These are phyloP conservation scores for Leptinotarsa undecemlineata DNA, from an alignment of 1,140 invertebrate genomes.

Conservation along the genomic window DNA sequence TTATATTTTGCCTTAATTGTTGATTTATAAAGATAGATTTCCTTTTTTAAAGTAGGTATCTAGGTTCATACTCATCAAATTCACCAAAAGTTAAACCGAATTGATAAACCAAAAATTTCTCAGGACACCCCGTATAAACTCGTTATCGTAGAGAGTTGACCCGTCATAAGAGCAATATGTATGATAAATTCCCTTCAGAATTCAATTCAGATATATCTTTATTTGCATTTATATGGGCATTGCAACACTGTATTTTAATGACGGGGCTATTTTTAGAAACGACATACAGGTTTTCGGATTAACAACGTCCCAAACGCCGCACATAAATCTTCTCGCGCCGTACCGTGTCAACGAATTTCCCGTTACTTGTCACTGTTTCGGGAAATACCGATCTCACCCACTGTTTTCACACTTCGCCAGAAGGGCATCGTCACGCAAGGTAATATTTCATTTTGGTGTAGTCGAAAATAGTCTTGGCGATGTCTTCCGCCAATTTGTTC, in stretches of 20 bases:
- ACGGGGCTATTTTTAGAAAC: constrained; percentile 15
- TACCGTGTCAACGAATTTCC: constrained; percentile 8
- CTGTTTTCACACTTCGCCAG: background rate
- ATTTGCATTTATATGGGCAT: constrained; percentile 18
- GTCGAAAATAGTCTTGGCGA: background rate
- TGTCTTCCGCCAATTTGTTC: too few relatives aligned
- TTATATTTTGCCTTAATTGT: too few relatives aligned
- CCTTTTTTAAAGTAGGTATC: too few relatives aligned
- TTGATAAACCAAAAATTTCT: background rate
- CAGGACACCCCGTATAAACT: background rate
- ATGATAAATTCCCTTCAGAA: constrained; percentile 10
- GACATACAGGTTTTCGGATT: constrained; percentile 12
- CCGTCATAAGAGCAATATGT: background rate
- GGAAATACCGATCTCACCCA: background rate
- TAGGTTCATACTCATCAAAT: background rate
- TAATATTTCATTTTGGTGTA: background rate
- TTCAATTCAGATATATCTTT: constrained; percentile 15
- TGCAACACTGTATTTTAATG: constrained; percentile 18
- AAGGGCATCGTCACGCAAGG: background rate
- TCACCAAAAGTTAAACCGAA: background rate
- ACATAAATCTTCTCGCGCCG: constrained; percentile 14
- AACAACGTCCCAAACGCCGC: constrained; percentile 4
- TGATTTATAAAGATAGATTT: too few relatives aligned
- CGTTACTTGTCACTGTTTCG: constrained; percentile 8
- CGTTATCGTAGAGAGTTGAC: background rate